Conservation (phyloP, 2,888 invertebrate genomes). For the Exephanes ischioxanthus region DNA sequence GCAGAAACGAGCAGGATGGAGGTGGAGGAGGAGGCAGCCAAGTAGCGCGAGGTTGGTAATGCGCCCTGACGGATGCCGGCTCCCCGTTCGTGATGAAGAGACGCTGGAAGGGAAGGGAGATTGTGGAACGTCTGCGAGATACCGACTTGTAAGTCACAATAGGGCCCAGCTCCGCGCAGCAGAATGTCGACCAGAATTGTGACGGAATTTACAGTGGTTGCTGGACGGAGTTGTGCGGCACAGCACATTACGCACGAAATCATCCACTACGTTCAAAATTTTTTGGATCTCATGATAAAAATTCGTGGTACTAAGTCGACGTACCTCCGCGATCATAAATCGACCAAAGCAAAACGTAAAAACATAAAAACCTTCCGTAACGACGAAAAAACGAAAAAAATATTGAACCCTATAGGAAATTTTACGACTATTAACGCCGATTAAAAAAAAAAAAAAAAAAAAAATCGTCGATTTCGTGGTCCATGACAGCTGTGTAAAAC, state of each 20-base stretch:
- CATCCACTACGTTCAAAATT: neutral
- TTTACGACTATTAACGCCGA: neutral
- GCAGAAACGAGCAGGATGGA: constrained; percentile 56
- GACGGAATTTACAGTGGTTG: constrained; percentile 23
- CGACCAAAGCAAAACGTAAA: neutral
- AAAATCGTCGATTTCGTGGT: neutral
- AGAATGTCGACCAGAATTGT: constrained; percentile 10
- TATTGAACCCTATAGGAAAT: neutral
- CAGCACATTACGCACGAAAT: neutral
- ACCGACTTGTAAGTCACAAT: constrained; percentile 77
- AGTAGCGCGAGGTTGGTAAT: constrained; percentile 73
- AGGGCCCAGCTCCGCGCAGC: constrained; percentile 52
- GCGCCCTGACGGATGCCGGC: constrained; percentile 79
- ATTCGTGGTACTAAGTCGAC: neutral
- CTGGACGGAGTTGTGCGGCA: neutral
- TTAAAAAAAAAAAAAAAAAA: constrained; percentile 2
- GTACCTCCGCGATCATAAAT: neutral
- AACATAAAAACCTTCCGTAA: neutral
- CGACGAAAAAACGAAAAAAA: neutral
- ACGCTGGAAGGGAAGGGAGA: constrained; percentile 48
- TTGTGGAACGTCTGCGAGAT: constrained; percentile 75
- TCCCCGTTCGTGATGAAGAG: constrained; percentile 62
- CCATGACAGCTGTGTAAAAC: neutral
- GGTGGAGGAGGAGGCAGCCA: constrained; percentile 66
- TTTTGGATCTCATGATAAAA: neutral